Conservation (phyloP, 2,888 invertebrate genomes). For the Melanostoma scalare region DNA sequence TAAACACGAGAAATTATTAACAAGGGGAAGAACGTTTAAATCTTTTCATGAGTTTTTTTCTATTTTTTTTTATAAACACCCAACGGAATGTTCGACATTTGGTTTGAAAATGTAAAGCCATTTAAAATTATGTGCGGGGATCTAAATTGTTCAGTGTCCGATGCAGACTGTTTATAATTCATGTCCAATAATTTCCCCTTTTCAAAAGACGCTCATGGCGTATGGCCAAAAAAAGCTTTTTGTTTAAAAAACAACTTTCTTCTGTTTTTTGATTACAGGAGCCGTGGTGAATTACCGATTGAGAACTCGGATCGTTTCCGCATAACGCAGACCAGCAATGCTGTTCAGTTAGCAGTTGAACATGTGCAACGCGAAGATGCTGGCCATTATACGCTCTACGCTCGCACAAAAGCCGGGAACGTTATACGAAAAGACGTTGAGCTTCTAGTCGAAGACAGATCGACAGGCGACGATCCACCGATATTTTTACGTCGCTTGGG, state of each 20-base stretch:
- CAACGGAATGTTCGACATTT: not conserved
- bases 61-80: constrained; percentile 5
- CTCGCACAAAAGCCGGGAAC: constrained; percentile 84
- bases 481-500: constrained; percentile 91
- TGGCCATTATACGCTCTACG: constrained; percentile 89
- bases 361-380: constrained; percentile 88
- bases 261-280: constrained; percentile 79
- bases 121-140: no score
- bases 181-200: constrained; percentile 13
- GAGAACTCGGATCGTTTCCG: constrained; percentile 86
- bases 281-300: constrained; percentile 85
- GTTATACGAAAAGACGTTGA: constrained; percentile 83
- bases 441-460: constrained; percentile 84
- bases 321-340: constrained; percentile 83
- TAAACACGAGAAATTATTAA: constrained; percentile 10
- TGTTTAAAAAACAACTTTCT: constrained; percentile 2
- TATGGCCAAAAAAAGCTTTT: constrained; percentile 11
- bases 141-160: no score
- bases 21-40: constrained; percentile 18
- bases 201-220: constrained; percentile 22
- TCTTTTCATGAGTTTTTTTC: not conserved
- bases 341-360: constrained; percentile 89
- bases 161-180: no score
- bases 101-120: constrained; percentile 1
- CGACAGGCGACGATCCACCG: constrained; percentile 88